phyloP scores from a whole-genome alignment of 2,113 vertebrate species.

The Microcebus murinus region DNA sequence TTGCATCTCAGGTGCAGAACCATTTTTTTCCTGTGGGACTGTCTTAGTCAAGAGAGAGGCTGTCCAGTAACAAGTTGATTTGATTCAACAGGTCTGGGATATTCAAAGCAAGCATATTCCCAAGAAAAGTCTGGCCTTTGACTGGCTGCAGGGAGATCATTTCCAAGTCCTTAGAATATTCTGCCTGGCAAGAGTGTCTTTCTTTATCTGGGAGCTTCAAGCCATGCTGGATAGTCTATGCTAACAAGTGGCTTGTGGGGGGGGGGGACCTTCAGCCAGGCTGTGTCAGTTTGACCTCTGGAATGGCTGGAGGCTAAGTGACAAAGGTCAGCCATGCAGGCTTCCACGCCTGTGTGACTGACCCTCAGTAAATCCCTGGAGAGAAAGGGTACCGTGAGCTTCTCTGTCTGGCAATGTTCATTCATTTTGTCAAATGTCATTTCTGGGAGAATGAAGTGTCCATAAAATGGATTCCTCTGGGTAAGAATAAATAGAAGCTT shows the following conservation, averaged over 20 bases:
- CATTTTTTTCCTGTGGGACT: not conserved
- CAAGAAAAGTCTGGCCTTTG: not conserved
- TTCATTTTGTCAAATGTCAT: not conserved
- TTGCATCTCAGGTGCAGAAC: not conserved
- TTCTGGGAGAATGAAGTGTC: not conserved
- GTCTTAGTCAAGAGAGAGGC: not conserved
- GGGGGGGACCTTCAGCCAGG: not conserved
- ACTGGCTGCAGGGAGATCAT: not conserved
- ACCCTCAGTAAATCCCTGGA: not conserved
- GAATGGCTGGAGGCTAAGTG: not conserved
- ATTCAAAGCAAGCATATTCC: not conserved
- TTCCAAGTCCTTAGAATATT: not conserved
- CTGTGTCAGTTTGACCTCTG: not conserved
- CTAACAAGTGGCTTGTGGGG: not conserved
- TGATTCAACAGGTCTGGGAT: not conserved
- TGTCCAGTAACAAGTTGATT: not conserved
- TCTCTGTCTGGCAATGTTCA: not conserved
- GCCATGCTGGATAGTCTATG: rapidly evolving
- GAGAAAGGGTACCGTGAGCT: not conserved
- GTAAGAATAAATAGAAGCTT: not conserved
- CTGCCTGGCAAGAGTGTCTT: no score
- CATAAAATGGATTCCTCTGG: rapidly evolving
- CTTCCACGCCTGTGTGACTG: not conserved
- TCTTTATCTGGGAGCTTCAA: no score
- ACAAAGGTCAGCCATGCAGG: not conserved